Conservation (phyloP, 2,888 invertebrate genomes). For the Scaptomyza polygonia region DNA sequence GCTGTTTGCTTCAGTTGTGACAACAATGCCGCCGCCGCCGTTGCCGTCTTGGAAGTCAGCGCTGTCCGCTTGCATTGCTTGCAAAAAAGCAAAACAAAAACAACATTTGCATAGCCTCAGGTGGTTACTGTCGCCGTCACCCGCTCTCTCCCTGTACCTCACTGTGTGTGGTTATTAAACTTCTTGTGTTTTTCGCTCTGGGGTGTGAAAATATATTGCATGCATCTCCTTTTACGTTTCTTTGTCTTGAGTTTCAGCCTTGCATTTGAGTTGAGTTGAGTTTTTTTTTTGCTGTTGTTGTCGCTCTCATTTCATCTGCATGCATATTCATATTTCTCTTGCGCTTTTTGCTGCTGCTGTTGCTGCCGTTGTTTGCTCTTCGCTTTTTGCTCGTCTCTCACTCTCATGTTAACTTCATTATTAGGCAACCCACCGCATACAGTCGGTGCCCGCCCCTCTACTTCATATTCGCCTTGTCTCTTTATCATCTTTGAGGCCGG, state of each 20-base stretch:
- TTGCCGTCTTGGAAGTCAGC: constrained; percentile 61
- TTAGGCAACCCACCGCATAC: constrained; percentile 47
- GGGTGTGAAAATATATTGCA: constrained; percentile 59
- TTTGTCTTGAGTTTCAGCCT: constrained; percentile 55
- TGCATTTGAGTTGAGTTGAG: constrained; percentile 34
- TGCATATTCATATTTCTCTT: constrained; percentile 74
- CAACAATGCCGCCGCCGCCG: constrained; percentile 64
- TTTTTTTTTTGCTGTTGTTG: constrained; percentile 1
- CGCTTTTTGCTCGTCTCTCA: constrained; percentile 40
- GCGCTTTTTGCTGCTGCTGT: constrained; percentile 53
- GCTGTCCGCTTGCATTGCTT: constrained; percentile 35
- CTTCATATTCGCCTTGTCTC: background rate
- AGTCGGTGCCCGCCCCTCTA: background rate
- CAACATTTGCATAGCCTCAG: constrained; percentile 55
- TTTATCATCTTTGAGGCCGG: constrained; percentile 18
- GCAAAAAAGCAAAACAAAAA: constrained; percentile 22
- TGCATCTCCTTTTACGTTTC: constrained; percentile 30
- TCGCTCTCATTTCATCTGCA: constrained; percentile 9
- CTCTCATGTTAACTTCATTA: constrained; percentile 73
- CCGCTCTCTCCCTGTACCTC: background rate
- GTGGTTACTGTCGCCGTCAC: constrained; percentile 48
- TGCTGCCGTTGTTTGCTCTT: constrained; percentile 22
- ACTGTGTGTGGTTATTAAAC: background rate
- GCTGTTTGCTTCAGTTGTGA: constrained; percentile 26
- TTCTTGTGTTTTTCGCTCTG: constrained; percentile 5